phyloP scores from a whole-genome alignment of 2,888 invertebrate species.

The Orgyia antiqua region DNA sequence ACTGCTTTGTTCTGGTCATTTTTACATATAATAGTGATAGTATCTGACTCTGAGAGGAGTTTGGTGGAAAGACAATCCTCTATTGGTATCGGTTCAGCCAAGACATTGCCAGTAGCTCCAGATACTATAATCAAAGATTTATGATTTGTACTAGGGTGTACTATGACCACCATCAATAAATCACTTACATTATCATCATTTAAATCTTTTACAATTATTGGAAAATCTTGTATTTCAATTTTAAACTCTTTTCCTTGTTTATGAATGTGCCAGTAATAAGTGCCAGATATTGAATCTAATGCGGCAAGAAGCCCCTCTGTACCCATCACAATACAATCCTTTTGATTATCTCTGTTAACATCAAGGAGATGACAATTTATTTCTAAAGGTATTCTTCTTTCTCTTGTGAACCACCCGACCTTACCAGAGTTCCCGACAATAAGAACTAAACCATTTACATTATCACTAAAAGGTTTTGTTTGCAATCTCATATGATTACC shows the following conservation, averaged over 20 bases:
- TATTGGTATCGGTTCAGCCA: conserved; percentile 80
- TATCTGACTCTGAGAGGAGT: conserved; percentile 74
- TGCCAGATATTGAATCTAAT: conserved; percentile 70
- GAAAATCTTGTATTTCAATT: conserved; percentile 81
- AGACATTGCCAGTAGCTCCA: conserved; percentile 82
- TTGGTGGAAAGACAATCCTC: conserved; percentile 79
- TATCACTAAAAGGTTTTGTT: conserved; percentile 63
- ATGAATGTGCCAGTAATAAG: conserved; percentile 79
- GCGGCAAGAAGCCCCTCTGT: conserved; percentile 80
- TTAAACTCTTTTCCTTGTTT: conserved; percentile 72
- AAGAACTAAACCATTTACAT: conserved; percentile 82
- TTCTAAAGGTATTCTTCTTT: conserved; percentile 82
- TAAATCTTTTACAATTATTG: conserved; percentile 84
- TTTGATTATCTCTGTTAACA: conserved; percentile 82
- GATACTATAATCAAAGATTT: conserved; percentile 83
- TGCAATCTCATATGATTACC: conserved; percentile 80
- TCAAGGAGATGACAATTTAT: conserved; percentile 87
- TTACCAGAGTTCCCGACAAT: conserved; percentile 84
- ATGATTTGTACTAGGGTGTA: conserved; percentile 68
- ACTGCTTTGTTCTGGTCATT: conserved; percentile 78
- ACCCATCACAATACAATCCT: conserved; percentile 87
- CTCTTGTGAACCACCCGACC: conserved; percentile 85
- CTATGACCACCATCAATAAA: conserved; percentile 79
- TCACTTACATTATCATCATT: conserved; percentile 85
- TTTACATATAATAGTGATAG: conserved; percentile 77